Conservation (phyloP, 2,888 invertebrate species). For the Orchesellides sinensis region DNA sequence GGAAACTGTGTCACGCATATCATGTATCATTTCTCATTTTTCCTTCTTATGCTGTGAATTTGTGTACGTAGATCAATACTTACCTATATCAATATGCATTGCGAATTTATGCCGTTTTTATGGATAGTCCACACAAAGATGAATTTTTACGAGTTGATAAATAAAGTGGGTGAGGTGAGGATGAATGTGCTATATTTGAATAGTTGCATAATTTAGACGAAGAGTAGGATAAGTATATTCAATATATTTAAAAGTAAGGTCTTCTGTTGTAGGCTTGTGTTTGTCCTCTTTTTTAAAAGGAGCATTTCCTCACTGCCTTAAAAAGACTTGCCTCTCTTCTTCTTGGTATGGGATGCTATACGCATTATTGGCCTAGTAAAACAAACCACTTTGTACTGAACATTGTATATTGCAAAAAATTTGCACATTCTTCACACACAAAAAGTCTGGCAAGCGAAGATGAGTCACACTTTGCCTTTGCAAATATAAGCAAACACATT, state of each 20-base stretch:
- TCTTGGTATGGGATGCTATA: not conserved
- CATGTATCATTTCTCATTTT: not conserved
- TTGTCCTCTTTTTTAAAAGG: not conserved
- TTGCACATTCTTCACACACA: too few relatives aligned
- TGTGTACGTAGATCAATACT: not conserved
- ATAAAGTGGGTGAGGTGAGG: constrained; percentile 10
- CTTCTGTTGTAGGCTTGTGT: not conserved
- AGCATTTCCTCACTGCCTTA: not conserved
- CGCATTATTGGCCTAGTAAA: not conserved
- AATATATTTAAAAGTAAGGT: not conserved
- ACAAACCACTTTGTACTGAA: not conserved
- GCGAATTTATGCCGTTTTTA: too few relatives aligned
- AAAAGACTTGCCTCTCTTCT: not conserved
- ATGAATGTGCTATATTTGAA: too few relatives aligned
- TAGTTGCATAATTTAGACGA: too few relatives aligned
- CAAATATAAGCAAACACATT: too few relatives aligned
- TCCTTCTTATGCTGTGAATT: not conserved
- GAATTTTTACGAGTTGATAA: not conserved
- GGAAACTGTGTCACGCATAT: constrained; percentile 35
- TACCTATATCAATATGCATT: not conserved
- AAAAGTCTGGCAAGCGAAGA: too few relatives aligned
- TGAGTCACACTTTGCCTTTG: too few relatives aligned
- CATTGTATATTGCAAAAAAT: not conserved
- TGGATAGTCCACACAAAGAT: not conserved
- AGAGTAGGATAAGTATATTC: constrained; percentile 7